A percentile compares a stretch with the other conserved stretches of the same genome.
Evolutionary conservation across 2,888 invertebrate species (phyloP).

Genomic region (Odontomyia ornata): DNA sequence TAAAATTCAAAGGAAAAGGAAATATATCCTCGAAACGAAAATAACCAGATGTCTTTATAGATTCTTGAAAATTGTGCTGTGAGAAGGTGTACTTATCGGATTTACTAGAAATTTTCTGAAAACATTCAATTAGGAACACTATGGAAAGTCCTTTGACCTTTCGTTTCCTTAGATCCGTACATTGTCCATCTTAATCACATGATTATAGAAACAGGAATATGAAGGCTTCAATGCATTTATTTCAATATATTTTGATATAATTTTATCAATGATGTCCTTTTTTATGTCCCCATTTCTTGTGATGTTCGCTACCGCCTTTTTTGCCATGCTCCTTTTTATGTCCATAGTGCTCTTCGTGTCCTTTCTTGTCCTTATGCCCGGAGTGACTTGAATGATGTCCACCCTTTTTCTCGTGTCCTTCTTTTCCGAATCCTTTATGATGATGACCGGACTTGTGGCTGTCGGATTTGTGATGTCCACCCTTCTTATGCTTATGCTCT

Average conservation of each 20-base stretch:
- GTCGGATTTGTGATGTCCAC: constrained; percentile 82
- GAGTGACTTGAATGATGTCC: constrained; percentile 81
- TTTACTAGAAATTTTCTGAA: too few relatives aligned
- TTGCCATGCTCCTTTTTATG: constrained; percentile 80
- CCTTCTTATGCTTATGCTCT: constrained; percentile 82
- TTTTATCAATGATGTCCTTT: constrained; percentile 61
- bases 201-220: background rate
- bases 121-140: too few relatives aligned
- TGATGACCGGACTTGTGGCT: constrained; percentile 80
- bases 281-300: constrained; percentile 80
- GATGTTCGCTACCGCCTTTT: constrained; percentile 81
- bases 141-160: too few relatives aligned
- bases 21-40: too few relatives aligned
- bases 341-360: constrained; percentile 79
- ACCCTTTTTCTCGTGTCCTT: constrained; percentile 82
- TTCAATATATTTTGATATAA: constrained; percentile 16
- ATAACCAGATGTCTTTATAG: too few relatives aligned
- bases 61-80: too few relatives aligned
- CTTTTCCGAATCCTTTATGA: constrained; percentile 81
- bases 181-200: too few relatives aligned
- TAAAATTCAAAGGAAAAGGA: too few relatives aligned
- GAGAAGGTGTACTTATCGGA: too few relatives aligned
- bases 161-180: too few relatives aligned
- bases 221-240: constrained; percentile 17
- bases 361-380: constrained; percentile 80